Base-by-base conservation (phyloP, 2,113 vertebrate species). In the Chaetodon trifascialis region DNA sequence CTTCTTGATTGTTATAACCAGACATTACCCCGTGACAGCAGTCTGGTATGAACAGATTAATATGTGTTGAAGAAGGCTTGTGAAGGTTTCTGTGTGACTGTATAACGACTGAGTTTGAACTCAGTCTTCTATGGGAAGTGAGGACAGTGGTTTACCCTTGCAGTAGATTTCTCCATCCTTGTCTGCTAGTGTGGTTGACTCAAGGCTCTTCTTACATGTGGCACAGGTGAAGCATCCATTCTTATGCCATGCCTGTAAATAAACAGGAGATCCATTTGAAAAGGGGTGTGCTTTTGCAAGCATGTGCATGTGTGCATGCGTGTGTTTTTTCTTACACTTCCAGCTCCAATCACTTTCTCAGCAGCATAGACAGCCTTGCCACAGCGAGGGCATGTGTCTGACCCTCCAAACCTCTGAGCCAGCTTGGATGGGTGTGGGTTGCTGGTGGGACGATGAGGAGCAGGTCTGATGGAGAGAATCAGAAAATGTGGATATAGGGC, bases 141-240 rank as follows among this genome's bases (percentile, higher is more conserved):
- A 59, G 14, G 15, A 3, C 6, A 0, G 6, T 62, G 12, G 76
- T 79, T 71, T 92, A 98, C 98, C 97, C 97, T 98, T 99, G 95
- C 98, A 99, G 86, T 96, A 99, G 86, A 99, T 98, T 88, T 99
- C 97, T 36, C 97, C 98, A 0, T 99, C 97, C 90, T 97, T 98
- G 90, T 98, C 98, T 1, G 97, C 96, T 89, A 97, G 88, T 65
- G 98, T 99, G 84, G 97, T 99, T 14, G 98, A 99, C 94, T 99
- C 98, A 7, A 99, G 94, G 70, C 97, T 95, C 85, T 99, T 99
- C 58, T 96, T 96, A 56, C 98, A 99, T 54, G 96, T 95, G 76
- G 96, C 95, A 72, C 98, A 99, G 30, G 97, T 97, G 94, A 99
- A 99, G 85, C 98, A 99, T 80, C 94, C 86, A 12, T 0, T 87